Base-by-base conservation (phyloP, 2,113 vertebrate genomes). In the Otolemur garnettii region DNA sequence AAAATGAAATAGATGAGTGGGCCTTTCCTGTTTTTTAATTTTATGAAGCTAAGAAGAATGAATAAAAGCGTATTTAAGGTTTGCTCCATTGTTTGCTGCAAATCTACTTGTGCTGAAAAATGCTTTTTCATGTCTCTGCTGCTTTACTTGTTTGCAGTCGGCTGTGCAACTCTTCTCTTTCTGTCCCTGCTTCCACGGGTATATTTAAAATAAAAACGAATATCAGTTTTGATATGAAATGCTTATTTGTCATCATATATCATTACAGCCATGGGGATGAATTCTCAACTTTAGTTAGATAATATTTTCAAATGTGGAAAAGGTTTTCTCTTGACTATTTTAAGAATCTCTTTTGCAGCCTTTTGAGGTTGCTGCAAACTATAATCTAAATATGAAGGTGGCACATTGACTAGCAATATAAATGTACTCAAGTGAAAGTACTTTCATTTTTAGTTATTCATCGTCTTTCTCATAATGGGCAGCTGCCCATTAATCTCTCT, bases 401-500 rank as follows among this genome's bases (percentile, higher is more conserved):
- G 17, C 11, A 88, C 10, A 30, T 79, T 82, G 92, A 38, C 90
- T 68, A 88, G 59, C 62, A 71, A 45, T 71, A 35, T 42, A 79
- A 79, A 64, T 83, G 19, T 45, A 85, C 33, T 91, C 28, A 72
- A 71, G 59, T 84, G 17, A 90, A 84, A 91, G 77, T 60, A 62
- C 91, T 55, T 85, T 87, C 83, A 88, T 90, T 92, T 93, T 68
- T 59, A 91, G 85, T 71, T n/a, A 50, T 8, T 4, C 86, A 79
- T 66, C 75, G 62, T 10, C 1, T 93, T 96, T 95, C 50, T 88
- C 77, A 62, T 59, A 83, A 45, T 75, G 77, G 64, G 50, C 45
- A 50, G 30, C 8, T 50, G 45, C 45, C 45, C 45, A 50, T 50
- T 50, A 50, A 50, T 50, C 45, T 50, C 45, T 45, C 7, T 50